Evolutionary conservation across 2,113 vertebrate species (phyloP).

Genomic region (Pantherophis guttatus): DNA sequence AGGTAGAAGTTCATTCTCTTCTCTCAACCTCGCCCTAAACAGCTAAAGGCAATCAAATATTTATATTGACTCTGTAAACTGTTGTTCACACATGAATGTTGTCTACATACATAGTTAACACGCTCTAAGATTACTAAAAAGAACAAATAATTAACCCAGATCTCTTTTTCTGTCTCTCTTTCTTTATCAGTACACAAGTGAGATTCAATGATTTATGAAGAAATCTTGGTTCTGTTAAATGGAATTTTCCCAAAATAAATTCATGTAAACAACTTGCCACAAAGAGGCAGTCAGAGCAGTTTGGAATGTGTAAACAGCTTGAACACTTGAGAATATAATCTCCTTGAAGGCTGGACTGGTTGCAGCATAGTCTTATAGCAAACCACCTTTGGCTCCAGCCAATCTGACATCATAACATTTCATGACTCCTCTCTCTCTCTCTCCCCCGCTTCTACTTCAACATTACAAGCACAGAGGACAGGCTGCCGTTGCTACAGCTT

Average conservation of each 20-base stretch:
- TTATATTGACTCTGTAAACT: conserved; percentile 46
- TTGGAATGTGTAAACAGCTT: conserved; percentile 89
- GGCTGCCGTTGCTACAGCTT: conserved; percentile 39
- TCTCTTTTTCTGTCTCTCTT: conserved; percentile 59
- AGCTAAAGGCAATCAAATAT: conserved; percentile 57
- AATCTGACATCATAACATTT: conserved; percentile 78
- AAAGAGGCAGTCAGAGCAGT: conserved; percentile 92
- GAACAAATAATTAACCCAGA: conserved; percentile 80
- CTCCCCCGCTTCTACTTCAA: conserved; percentile 18
- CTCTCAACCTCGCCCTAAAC: conserved; percentile 47
- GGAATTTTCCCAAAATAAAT: conserved; percentile 98
- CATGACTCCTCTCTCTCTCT: conserved; percentile 42
- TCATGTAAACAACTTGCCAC: conserved; percentile 93
- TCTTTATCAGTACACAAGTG: conserved; percentile 84
- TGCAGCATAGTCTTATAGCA: conserved; percentile 73
- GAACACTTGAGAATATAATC: conserved; percentile 91
- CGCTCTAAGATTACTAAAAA: conserved; percentile 66
- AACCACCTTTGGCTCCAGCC: conserved; percentile 76
- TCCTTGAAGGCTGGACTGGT: conserved; percentile 77
- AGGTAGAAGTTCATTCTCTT: conserved; percentile 38
- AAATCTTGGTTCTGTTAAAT: conserved; percentile 85
- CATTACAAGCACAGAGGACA: conserved; percentile 60
- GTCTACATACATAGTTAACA: conserved; percentile 39
- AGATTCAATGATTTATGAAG: conserved; percentile 93
- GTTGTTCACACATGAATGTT: conserved; percentile 41